These are phyloP conservation scores for Pararge aegeria DNA, from an alignment of 1,140 invertebrate genomes.

Conservation along the genomic window DNA sequence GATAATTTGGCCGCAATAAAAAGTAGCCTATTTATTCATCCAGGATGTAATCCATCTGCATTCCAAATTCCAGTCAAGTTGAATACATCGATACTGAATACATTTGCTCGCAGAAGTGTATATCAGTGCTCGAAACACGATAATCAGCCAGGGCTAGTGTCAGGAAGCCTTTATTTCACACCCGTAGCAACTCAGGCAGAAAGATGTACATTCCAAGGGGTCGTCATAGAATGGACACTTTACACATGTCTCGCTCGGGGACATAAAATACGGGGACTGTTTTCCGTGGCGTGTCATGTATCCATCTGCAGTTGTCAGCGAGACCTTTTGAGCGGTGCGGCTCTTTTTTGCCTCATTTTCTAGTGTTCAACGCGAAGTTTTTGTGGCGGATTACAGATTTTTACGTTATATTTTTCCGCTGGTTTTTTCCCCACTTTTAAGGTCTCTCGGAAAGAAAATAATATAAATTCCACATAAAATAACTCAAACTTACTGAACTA, in stretches of 20 bases:
- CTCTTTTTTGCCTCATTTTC: slow-evolving; percentile 31
- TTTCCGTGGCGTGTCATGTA: slow-evolving; percentile 47
- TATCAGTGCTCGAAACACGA: not conserved
- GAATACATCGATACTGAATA: no score
- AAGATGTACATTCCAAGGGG: slow-evolving; percentile 21
- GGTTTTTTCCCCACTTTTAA: no score
- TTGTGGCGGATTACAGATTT: not conserved
- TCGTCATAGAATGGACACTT: slow-evolving; percentile 44
- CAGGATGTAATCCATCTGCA: no score
- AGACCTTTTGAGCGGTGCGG: slow-evolving; percentile 46
- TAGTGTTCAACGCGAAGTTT: not conserved
- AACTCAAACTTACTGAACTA: no score
- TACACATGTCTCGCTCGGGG: slow-evolving; percentile 47
- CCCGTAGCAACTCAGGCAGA: slow-evolving; percentile 5
- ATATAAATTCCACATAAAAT: no score
- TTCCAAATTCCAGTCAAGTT: no score
- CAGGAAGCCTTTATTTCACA: slow-evolving; percentile 13
- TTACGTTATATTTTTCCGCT: not conserved
- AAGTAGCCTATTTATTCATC: no score
- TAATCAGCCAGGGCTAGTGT: not conserved
- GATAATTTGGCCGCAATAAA: no score
- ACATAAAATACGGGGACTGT: slow-evolving; percentile 48
- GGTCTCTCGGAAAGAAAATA: no score
- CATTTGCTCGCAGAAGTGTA: no score
- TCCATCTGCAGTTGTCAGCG: slow-evolving; percentile 47